Base-by-base conservation (phyloP, 37 sponge, comb jelly and placozoan species). In the Crambe crambe region DNA sequence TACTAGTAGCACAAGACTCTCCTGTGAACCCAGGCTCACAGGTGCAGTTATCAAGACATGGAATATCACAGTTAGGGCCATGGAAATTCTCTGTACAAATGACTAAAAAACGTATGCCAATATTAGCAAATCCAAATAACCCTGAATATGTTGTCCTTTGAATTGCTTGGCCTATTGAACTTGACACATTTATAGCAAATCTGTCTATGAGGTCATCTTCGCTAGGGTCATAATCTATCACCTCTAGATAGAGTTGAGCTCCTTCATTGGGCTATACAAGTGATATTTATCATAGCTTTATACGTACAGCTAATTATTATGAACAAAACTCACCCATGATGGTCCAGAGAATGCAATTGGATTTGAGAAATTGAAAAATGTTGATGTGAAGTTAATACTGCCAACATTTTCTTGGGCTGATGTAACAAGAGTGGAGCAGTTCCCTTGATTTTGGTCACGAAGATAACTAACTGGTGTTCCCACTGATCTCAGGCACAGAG, bases 11-110 rank as follows among this genome's bases (percentile, higher is more conserved):
- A 79, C 89, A 89, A n/a, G 23, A 37, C 9, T 1, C n/a, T 27
- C 89, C 89, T 37, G 81, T 78, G 21, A 60, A 89, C 1, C 80
- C 84, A 26, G 31, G 42, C 1, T 36, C 32, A 83, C 89, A 89
- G 18, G n/a, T 22, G 42, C 89, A 89, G 27, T 47, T 47, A 6
- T 47, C 51, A 6, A 47, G 10, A 47, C 51, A 47, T 12, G 12
- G 10, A 6, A 15, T 6, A 47, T 47, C 51, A 47, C 51, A 47
- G 51, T 47, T 47, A 47, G 51, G 51, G 12, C 51, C 51, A 12
- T 47, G 12, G 51, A 47, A 47, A 12, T 47, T 47, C 51, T 47
- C 51, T 47, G 51, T 12, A 47, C 51, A 47, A 15, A 47, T 47
- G 51, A 47, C 12, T 47, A 15, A 6, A 6, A 12, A 47, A 15